Evolutionary conservation across 2,113 vertebrate species (phyloP).

Genomic region (Panurus biarmicus): DNA sequence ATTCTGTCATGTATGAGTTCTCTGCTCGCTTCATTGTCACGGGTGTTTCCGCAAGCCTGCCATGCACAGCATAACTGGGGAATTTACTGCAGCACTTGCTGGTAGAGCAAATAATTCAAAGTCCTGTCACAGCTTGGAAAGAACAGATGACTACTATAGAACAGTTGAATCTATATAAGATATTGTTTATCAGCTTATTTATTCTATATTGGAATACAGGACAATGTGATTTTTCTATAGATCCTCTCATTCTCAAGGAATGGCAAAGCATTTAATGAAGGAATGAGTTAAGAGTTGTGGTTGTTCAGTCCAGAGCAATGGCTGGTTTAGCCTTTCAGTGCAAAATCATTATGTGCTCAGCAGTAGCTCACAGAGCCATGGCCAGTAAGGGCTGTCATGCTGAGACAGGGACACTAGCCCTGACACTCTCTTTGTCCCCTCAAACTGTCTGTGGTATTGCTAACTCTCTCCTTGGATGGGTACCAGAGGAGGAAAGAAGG

Average conservation of each 20-base stretch:
- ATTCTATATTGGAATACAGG: not conserved
- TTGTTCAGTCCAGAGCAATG: not conserved
- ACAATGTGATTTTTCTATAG: not conserved
- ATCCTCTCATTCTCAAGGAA: conserved; percentile 2
- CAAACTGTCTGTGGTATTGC: not conserved
- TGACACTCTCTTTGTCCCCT: not conserved
- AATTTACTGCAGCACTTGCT: conserved; percentile 4
- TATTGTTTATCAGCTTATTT: not conserved
- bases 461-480: not conserved
- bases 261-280: conserved; percentile 14
- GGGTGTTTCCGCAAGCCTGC: conserved; percentile 3
- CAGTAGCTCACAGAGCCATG: not conserved
- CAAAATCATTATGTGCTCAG: not conserved
- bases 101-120: conserved; percentile 36
- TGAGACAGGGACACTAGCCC: not conserved
- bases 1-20: conserved; percentile 32
- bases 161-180: conserved; percentile 18
- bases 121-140: conserved; percentile 25
- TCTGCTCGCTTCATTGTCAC: conserved; percentile 37
- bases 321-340: not conserved
- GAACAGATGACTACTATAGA: conserved; percentile 38
- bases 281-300: conserved; percentile 2
- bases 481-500: not conserved
- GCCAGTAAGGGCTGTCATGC: not conserved
- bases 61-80: not conserved